These are phyloP conservation scores for Avahi laniger DNA, from an alignment of 2,797 vertebrate genomes.

Conservation along the genomic window DNA sequence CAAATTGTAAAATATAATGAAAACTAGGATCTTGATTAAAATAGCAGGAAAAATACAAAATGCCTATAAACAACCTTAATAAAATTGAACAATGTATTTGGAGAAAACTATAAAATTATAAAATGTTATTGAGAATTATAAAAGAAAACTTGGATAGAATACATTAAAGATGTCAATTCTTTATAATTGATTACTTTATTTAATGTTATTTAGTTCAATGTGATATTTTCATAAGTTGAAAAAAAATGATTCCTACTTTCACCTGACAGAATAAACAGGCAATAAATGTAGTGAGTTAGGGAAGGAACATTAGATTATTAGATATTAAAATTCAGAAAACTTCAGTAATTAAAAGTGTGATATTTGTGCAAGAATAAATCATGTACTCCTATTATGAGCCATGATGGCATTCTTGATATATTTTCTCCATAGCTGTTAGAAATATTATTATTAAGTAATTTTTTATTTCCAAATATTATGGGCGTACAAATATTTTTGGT, in stretches of 20 bases:
- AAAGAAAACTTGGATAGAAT: neutral
- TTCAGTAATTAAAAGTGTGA: neutral
- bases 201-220: neutral
- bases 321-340: neutral
- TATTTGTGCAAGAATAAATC: neutral
- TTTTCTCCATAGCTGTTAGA: neutral
- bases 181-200: neutral
- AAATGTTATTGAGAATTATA: neutral
- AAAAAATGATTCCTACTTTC: neutral
- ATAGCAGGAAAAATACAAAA: neutral
- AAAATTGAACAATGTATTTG: neutral
- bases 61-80: neutral
- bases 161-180: neutral
- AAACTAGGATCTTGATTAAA: neutral
- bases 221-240: constrained; percentile 22
- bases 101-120: neutral
- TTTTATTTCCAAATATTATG: neutral
- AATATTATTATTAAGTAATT: neutral
- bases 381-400: neutral
- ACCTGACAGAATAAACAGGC: neutral
- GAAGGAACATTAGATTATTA: neutral
- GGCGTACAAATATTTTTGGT: no score
- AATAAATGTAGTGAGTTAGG: neutral
- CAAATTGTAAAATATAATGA: neutral
- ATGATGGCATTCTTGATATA: neutral